Evolutionary conservation across 1,140 invertebrate species (phyloP), one percentile per base, ranked within the genome.

Genomic region (Mizuhopecten yessoensis): DNA sequence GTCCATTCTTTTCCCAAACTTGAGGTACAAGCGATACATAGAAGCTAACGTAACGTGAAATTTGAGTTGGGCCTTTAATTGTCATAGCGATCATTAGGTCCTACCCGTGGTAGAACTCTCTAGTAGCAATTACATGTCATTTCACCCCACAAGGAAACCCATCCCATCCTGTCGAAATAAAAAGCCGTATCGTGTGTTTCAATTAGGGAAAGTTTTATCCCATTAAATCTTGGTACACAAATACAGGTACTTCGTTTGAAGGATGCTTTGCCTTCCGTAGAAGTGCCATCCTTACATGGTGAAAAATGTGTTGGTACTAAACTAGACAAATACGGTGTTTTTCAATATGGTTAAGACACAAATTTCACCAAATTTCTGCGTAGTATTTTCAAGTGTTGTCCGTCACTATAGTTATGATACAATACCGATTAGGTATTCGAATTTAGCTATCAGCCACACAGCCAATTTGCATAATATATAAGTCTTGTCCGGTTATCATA

Each of bases 11-110:
- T 75, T 5, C 57, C 57, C 23, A 75, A 75, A 75, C 57, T 75
- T 75, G 57, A 75, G 57, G 57, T 75, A 75, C 57, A 75, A 75
- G n/a, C 57, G 57, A 75, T 75, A 75, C 57, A 75, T 75, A 75
- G 57, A 75, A 29, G 2, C 23, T 75, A 75, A 75, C 57, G 23
- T 75, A 75, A 75, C 57, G 57, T 75, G n/a, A 29, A 75, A 75
- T 45, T 45, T 17, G 42, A 45, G 11, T 29, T 75, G 57, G 57
- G 5, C n/a, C 57, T 75, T 29, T 75, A 75, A 75, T 29, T n/a
- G 5, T 9, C 23, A 7, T n/a, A 0, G 23, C 17, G 57, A 29
- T 75, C 57, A 75, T 75, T 75, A 75, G 57, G 11, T n/a, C 5
- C 23, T 5, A 3, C 0, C 57, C 5, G 57, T 7, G 5, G n/a